Conservation (phyloP, 2,797 vertebrate genomes). For the Manis crassicaudata region DNA sequence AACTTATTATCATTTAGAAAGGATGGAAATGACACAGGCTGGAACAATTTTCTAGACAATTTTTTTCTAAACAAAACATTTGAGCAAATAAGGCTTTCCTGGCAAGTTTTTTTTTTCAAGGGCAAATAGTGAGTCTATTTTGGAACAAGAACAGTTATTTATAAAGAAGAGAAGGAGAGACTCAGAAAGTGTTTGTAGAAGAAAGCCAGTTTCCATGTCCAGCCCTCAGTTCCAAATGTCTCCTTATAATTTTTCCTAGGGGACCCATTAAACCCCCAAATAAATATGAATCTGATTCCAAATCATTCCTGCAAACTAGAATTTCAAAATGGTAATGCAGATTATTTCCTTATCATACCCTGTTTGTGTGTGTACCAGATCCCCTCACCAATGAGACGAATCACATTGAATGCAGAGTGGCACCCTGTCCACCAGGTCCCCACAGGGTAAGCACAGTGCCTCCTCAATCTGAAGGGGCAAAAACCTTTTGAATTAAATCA, state of each 20-base stretch:
- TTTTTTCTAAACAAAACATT: slow-evolving; percentile 3
- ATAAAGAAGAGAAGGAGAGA: slow-evolving; percentile 4
- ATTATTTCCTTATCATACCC: not conserved
- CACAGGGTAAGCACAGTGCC: not conserved
- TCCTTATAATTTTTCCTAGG: slow-evolving; percentile 50
- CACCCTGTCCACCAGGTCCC: not conserved
- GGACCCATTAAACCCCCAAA: slow-evolving; percentile 49
- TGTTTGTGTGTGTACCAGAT: not conserved
- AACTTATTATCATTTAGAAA: slow-evolving; percentile 23
- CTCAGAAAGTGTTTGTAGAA: slow-evolving; percentile 49
- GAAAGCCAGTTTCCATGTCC: slow-evolving; percentile 64
- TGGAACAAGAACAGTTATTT: slow-evolving; percentile 49
- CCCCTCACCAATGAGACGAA: not conserved
- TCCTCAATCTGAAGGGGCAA: not conserved
- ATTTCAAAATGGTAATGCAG: not conserved
- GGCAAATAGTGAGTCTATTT: slow-evolving; percentile 66
- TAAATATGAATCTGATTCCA: slow-evolving; percentile 42
- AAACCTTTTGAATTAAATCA: not conserved
- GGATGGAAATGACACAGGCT: not conserved
- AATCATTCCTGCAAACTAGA: not conserved
- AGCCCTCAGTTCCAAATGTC: slow-evolving; percentile 16
- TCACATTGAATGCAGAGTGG: not conserved
- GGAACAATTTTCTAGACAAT: slow-evolving; percentile 1
- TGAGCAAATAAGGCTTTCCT: not conserved
- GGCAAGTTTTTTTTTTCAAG: not conserved